Percentiles rank a stretch among this genome's conserved stretches.
Conservation (phyloP, 2,888 invertebrate genomes). For the Tetramorium bicarinatum region DNA sequence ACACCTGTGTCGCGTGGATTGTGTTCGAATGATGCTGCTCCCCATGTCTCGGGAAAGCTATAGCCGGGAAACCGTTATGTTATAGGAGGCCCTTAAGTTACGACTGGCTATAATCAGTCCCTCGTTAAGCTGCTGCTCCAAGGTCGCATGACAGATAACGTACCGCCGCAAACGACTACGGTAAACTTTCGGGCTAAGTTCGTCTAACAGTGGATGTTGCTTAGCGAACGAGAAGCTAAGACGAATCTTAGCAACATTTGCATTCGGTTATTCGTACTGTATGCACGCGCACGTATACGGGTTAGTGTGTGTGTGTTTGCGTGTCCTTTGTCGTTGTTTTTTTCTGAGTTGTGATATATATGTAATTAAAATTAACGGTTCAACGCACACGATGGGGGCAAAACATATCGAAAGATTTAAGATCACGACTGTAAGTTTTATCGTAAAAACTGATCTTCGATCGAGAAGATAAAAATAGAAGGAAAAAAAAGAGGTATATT, state of each 20-base stretch:
- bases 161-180: not conserved
- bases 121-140: constrained; percentile 18
- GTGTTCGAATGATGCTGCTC: not conserved
- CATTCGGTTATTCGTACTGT: not conserved
- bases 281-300: not conserved
- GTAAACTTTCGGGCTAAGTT: constrained; percentile 21
- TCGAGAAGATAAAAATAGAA: not conserved
- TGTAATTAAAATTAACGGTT: not conserved
- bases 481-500: not conserved
- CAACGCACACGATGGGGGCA: not conserved
- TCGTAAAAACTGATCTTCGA: not conserved
- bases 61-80: not conserved
- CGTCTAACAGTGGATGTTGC: not conserved
- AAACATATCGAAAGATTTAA: constrained; percentile 10
- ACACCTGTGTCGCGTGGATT: not conserved
- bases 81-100: constrained; percentile 6
- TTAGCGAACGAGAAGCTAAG: not conserved
- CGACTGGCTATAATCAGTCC: constrained; percentile 1
- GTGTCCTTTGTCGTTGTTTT: not conserved
- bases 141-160: not conserved
- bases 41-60: not conserved
- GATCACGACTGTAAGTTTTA: not conserved
- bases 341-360: not conserved
- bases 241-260: not conserved
- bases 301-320: too few relatives aligned